A percentile compares a stretch with the other conserved stretches of the same genome.
These are phyloP conservation scores for Aphyosemion australe DNA, from an alignment of 2,113 vertebrate species.

Conservation along the genomic window DNA sequence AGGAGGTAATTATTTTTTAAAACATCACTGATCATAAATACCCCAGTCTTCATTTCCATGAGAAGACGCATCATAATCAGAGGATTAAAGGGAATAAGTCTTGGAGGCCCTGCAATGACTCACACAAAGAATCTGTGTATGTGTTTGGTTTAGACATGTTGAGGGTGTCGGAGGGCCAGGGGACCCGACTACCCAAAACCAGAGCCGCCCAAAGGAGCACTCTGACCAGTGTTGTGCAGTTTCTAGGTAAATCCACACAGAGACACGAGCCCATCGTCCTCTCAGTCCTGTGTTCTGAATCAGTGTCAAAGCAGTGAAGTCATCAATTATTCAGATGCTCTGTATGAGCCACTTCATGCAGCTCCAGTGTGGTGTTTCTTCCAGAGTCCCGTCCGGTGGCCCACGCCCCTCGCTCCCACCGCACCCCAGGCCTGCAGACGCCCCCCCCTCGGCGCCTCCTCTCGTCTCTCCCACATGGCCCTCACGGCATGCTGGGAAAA, in stretches of 20 bases:
- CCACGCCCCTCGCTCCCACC: slow-evolving; percentile 85
- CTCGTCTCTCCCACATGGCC: slow-evolving; percentile 85
- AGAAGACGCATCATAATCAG: neutral
- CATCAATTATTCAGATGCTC: slow-evolving; percentile 10
- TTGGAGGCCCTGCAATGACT: slow-evolving; percentile 25
- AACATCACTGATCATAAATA: slow-evolving; percentile 19
- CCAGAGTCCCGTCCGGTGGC: slow-evolving; percentile 89
- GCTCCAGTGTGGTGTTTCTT: slow-evolving; percentile 56
- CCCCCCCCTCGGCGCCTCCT: slow-evolving; percentile 89
- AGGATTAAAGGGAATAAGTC: neutral
- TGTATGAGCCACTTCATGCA: slow-evolving; percentile 44
- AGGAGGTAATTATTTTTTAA: slow-evolving; percentile 1
- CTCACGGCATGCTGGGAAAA: slow-evolving; percentile 94
- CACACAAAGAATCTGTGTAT: slow-evolving; percentile 51
- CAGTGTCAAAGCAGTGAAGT: neutral
- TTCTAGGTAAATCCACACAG: slow-evolving; percentile 84
- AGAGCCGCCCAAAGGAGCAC: slow-evolving; percentile 89
- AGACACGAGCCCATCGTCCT: neutral
- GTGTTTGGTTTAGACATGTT: slow-evolving; percentile 88
- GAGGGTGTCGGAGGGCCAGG: slow-evolving; percentile 88
- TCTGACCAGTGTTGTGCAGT: slow-evolving; percentile 92
- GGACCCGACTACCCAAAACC: slow-evolving; percentile 88
- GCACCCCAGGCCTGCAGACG: slow-evolving; percentile 88
- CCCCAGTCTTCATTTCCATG: neutral
- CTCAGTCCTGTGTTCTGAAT: neutral